phyloP scores from a whole-genome alignment of 2,888 invertebrate genomes.

The Pollenia angustigena region DNA sequence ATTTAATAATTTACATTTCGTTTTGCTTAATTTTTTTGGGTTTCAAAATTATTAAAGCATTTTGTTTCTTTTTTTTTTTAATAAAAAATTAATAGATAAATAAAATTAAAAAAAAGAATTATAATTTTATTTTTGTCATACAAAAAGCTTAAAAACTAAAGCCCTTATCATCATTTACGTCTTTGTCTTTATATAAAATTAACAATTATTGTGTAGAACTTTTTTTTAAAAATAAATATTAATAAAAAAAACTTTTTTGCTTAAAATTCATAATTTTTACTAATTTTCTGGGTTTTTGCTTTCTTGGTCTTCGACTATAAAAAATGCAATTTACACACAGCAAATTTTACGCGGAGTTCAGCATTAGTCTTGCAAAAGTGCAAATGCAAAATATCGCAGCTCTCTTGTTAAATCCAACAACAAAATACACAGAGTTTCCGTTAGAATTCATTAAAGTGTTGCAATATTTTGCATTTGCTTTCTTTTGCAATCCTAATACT shows the following conservation, averaged over 20 bases:
- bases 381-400: too few species aligned
- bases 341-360: too few species aligned
- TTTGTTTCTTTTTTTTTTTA: conserved; percentile 58
- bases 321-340: too few species aligned
- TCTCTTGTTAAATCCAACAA: too few species aligned
- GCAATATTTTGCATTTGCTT: too few species aligned
- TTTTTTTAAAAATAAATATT: conserved; percentile 53
- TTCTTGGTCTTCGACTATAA: background rate
- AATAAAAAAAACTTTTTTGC: conserved; percentile 33
- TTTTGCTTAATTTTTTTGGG: conserved; percentile 46
- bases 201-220: conserved; percentile 45
- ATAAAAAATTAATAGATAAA: conserved; percentile 63
- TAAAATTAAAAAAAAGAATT: conserved; percentile 39
- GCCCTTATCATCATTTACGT: conserved; percentile 73
- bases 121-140: conserved; percentile 64
- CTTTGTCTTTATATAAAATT: conserved; percentile 61
- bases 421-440: too few species aligned
- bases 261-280: conserved; percentile 48
- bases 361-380: too few species aligned
- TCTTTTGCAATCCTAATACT: too few species aligned
- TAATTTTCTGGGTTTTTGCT: conserved; percentile 54
- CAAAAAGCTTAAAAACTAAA: conserved; percentile 51
- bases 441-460: too few species aligned
- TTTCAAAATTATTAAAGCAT: conserved; percentile 63
- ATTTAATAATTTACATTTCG: conserved; percentile 43